Evolutionary conservation across 2,888 invertebrate genomes (phyloP), one percentile per base, ranked within the genome.

Genomic region (Labia minor): DNA sequence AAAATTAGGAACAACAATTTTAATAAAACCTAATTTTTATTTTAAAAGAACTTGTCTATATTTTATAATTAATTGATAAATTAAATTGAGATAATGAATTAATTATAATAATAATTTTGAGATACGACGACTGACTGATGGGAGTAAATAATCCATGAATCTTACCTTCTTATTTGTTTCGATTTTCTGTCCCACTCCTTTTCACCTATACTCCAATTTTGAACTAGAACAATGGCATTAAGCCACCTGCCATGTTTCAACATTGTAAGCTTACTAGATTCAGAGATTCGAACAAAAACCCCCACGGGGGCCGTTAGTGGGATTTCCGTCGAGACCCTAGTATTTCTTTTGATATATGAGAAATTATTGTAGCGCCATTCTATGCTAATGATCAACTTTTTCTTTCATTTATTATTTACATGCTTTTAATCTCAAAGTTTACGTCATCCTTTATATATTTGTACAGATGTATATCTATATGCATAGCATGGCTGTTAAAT

Each of bases 261-360:
- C 4, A n/a, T 49, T 10, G n/a, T 49, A 49, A 49, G 16, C 49
- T 49, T 49, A 49, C n/a, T 49, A 49, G 49, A 49, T 49, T 49
- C 49, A 8, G 49, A 49, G 49, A 49, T 49, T 49, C 6, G 49
- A 16, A 16, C 49, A n/a, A 49, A 49, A 11, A 49, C 49, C 49
- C 49, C 49, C 49, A 49, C 14, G 49, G 49, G 49, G 14, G 49
- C 49, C 8, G 49, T 49, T 49, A 49, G 49, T 49, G 16, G 49
- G 49, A 49, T 49, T 49, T 49, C 8, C 49, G 49, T n/a, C 49
- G 49, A 49, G 16, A 49, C 49, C 49, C 49, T 49, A 49, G 14
- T 49, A 49, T 49, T 49, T 49, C 49, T 49, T 49, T 49, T 49
- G 49, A 49, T 49, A 49, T 49, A 49, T 49, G 49, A 49, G 49